A percentile compares a stretch with the other conserved stretches of the same genome.
These are phyloP conservation scores for Melinaea marsaeus DNA, from an alignment of 2,888 invertebrate species.

Conservation along the genomic window DNA sequence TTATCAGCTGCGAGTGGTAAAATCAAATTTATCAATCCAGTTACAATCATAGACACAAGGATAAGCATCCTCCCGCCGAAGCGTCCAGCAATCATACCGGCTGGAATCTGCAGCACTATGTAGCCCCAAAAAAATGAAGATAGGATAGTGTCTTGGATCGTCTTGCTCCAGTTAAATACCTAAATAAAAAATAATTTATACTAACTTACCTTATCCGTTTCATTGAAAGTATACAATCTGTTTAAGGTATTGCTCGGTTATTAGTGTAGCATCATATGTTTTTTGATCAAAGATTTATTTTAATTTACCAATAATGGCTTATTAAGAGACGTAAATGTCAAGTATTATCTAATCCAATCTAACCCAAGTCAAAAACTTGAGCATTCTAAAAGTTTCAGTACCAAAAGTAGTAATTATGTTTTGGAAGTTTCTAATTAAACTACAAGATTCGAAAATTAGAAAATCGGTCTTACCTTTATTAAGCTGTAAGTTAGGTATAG, in stretches of 20 bases:
- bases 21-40: slow-evolving; percentile 58
- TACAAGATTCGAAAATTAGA: background rate
- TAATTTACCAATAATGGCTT: too few species aligned
- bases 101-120: slow-evolving; percentile 84
- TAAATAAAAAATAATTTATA: slow-evolving; percentile 37
- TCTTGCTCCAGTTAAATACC: slow-evolving; percentile 78
- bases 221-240: too few species aligned
- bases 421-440: slow-evolving; percentile 5
- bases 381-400: slow-evolving; percentile 1
- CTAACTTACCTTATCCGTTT: background rate
- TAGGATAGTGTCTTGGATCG: slow-evolving; percentile 79
- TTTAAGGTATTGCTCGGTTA: too few species aligned
- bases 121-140: slow-evolving; percentile 92
- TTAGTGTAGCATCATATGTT: too few species aligned
- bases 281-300: too few species aligned
- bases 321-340: too few species aligned
- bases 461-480: background rate
- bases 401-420: slow-evolving; percentile 1
- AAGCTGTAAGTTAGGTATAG: background rate
- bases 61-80: slow-evolving; percentile 86
- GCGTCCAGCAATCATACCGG: slow-evolving; percentile 84
- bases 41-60: slow-evolving; percentile 62
- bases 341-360: too few species aligned
- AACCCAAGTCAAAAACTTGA: background rate
- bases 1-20: slow-evolving; percentile 57